Conservation (phyloP, 2,113 vertebrate species). For the Lipophrys pholis region DNA sequence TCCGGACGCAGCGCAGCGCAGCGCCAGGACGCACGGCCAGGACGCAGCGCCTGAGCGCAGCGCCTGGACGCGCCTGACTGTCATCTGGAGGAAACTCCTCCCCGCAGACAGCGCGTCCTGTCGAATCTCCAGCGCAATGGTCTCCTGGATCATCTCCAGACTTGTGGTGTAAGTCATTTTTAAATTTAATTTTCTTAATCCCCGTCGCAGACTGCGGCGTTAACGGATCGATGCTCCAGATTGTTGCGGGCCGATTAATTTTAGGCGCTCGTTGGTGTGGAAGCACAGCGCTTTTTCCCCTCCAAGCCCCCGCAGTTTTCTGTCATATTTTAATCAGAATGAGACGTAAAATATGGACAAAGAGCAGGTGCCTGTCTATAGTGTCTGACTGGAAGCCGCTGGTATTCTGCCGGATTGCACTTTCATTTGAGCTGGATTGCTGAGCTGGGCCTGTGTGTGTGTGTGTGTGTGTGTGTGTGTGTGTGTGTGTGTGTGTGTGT, state of each 20-base stretch:
- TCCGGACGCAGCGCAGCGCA: constrained; percentile 68
- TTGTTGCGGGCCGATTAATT: constrained; percentile 17
- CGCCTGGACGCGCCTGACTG: constrained; percentile 71
- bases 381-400: constrained; percentile 23
- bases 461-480: no score
- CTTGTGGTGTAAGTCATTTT: constrained; percentile 95
- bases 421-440: constrained; percentile 47
- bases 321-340: constrained; percentile 48
- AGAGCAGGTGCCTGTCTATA: constrained; percentile 26
- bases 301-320: constrained; percentile 42
- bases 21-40: constrained; percentile 69
- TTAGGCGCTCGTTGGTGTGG: constrained; percentile 8
- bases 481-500: no score
- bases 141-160: constrained; percentile 99
- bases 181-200: not conserved
- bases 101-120: constrained; percentile 78
- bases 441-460: constrained; percentile 35
- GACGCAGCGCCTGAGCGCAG: constrained; percentile 68
- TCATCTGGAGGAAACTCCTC: constrained; percentile 86
- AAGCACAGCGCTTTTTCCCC: constrained; percentile 28
- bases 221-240: not conserved
- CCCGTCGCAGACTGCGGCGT: not conserved
- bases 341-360: constrained; percentile 28
- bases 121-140: constrained; percentile 89
- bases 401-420: constrained; percentile 17